These are phyloP conservation scores for Lophotis ruficrista DNA, from an alignment of 2,113 vertebrate genomes.

Conservation along the genomic window DNA sequence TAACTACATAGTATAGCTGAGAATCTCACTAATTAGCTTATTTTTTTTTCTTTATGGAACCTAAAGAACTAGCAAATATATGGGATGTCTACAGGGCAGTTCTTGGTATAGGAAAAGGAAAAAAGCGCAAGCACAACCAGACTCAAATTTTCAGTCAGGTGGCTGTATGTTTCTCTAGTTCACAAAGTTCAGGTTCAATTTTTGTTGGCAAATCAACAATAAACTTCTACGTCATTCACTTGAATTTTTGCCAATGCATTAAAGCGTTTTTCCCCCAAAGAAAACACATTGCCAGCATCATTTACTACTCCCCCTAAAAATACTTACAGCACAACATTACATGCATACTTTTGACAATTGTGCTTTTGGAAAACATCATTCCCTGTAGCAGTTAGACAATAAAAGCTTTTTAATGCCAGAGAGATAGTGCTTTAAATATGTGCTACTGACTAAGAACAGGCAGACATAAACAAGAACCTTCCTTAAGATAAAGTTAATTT, in stretches of 20 bases:
- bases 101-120: background rate
- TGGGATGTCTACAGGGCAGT: background rate
- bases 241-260: background rate
- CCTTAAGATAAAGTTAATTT: background rate
- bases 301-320: background rate
- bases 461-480: background rate
- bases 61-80: background rate
- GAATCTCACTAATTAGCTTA: background rate
- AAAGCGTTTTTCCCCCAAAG: background rate
- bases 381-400: background rate
- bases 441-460: background rate
- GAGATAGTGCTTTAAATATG: background rate
- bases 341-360: background rate
- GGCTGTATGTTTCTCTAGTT: background rate
- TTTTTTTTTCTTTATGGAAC: background rate
- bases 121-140: background rate
- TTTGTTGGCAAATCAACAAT: background rate
- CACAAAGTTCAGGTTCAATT: background rate
- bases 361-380: background rate
- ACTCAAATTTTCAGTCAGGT: background rate
- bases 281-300: background rate
- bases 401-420: conserved; percentile 2
- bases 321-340: background rate
- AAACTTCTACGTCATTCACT: background rate
- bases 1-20: background rate